A percentile compares a stretch with the other conserved stretches of the same genome.
These are phyloP conservation scores for Anthrax anthrax DNA, from an alignment of 2,888 invertebrate genomes.

Conservation along the genomic window DNA sequence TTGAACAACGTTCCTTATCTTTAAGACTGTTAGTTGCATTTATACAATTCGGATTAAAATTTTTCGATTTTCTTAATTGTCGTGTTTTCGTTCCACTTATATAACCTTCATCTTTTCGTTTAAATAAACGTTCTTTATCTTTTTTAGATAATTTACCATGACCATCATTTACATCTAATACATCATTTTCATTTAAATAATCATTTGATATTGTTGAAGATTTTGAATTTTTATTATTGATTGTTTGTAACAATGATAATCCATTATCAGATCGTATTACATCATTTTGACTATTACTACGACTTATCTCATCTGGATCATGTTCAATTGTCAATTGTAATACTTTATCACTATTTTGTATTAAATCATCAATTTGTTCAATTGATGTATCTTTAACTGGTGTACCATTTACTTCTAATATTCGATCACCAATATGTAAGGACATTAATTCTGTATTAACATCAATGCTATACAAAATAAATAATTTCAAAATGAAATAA, in stretches of 20 bases:
- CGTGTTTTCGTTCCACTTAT: conserved; percentile 46
- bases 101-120: conserved; percentile 36
- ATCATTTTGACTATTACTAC: conserved; percentile 39
- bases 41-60: conserved; percentile 13
- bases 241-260: conserved; percentile 32
- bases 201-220: background rate
- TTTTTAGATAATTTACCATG: conserved; percentile 36
- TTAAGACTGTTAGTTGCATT: conserved; percentile 30
- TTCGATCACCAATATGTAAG: conserved; percentile 81
- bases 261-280: conserved; percentile 30
- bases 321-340: conserved; percentile 82
- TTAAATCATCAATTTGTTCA: conserved; percentile 61
- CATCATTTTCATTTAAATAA: conserved; percentile 16
- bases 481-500: too few species aligned
- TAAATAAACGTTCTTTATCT: conserved; percentile 32
- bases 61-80: conserved; percentile 33
- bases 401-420: conserved; percentile 84
- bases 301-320: conserved; percentile 59
- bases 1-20: conserved; percentile 71
- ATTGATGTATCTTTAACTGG: conserved; percentile 68
- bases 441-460: conserved; percentile 69
- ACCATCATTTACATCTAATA: conserved; percentile 23
- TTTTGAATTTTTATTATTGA: conserved; percentile 10
- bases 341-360: conserved; percentile 55
- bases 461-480: conserved; percentile 65